These are phyloP conservation scores for Scolanthus callimorphus DNA, from an alignment of 92 coral and sea anemone genomes.

Conservation along the genomic window DNA sequence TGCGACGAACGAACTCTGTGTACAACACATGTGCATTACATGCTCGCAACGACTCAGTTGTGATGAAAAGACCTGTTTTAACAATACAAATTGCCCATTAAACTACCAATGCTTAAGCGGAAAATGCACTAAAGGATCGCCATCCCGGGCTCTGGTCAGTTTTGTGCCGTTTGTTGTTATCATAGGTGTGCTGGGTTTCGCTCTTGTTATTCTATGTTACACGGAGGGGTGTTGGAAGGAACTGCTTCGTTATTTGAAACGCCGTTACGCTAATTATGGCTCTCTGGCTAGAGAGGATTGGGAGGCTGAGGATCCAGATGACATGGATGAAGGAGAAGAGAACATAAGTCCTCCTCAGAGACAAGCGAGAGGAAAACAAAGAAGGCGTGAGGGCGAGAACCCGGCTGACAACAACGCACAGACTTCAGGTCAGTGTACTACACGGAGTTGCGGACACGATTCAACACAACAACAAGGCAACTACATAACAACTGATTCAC, in stretches of 20 bases:
- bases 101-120: conserved; percentile 3
- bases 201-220: conserved; percentile 29
- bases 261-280: conserved; percentile 21
- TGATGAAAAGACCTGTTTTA: conserved; percentile 20
- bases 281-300: conserved; percentile 19
- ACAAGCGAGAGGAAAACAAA: conserved; percentile 1
- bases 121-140: conserved; percentile 4
- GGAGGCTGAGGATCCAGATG: conserved; percentile 16
- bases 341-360: not conserved
- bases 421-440: not conserved
- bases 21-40: conserved; percentile 9
- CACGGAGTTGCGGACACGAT: not conserved
- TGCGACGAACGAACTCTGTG: conserved; percentile 17
- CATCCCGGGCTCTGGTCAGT: conserved; percentile 1
- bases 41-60: conserved; percentile 27
- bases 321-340: conserved; percentile 10
- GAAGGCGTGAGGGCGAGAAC: not conserved
- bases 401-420: not conserved
- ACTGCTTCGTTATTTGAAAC: conserved; percentile 6
- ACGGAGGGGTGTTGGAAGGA: conserved; percentile 45
- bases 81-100: conserved; percentile 20
- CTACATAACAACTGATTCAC: not conserved
- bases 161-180: conserved; percentile 27
- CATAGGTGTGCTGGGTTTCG: conserved; percentile 28
- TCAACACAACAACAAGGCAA: not conserved